Evolutionary conservation across 1,140 invertebrate species (phyloP).

Genomic region (Papilio dardanus): DNA sequence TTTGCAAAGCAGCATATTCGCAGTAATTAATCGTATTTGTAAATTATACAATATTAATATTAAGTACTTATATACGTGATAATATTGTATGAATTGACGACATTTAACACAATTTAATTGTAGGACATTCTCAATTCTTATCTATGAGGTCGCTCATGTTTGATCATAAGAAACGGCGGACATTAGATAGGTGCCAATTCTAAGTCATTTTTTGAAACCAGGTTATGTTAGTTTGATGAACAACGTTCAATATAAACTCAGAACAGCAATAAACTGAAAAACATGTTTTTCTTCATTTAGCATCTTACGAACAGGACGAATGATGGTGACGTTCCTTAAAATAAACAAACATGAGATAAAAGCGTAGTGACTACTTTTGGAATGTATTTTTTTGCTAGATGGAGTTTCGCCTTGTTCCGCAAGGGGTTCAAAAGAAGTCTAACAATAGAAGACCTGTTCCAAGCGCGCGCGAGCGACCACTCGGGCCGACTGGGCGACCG

Average conservation of each 20-base stretch:
- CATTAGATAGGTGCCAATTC: not conserved
- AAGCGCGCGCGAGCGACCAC: conserved; percentile 83
- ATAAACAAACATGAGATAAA: not conserved
- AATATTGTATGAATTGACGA: not conserved
- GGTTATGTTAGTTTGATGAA: not conserved
- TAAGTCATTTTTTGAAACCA: not conserved
- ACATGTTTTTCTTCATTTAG: not conserved
- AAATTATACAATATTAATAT: not conserved
- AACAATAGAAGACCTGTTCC: conserved; percentile 83
- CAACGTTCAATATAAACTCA: not conserved
- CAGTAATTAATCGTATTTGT: not conserved
- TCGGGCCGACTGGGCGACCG: conserved; percentile 83
- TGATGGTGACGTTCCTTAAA: not conserved
- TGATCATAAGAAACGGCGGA: not conserved
- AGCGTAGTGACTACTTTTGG: not conserved
- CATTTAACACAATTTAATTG: not conserved
- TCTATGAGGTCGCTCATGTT: not conserved
- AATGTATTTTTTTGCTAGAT: conserved; percentile 51
- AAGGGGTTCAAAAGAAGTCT: conserved; percentile 80
- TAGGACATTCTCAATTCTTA: conserved; percentile 1
- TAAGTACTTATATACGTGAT: not conserved
- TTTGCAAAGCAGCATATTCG: not conserved
- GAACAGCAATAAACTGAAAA: not conserved
- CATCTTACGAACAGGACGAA: not conserved
- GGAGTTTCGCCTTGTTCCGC: conserved; percentile 67